phyloP scores from a whole-genome alignment of 1,140 invertebrate genomes.

The Apocrypta bakeri region DNA sequence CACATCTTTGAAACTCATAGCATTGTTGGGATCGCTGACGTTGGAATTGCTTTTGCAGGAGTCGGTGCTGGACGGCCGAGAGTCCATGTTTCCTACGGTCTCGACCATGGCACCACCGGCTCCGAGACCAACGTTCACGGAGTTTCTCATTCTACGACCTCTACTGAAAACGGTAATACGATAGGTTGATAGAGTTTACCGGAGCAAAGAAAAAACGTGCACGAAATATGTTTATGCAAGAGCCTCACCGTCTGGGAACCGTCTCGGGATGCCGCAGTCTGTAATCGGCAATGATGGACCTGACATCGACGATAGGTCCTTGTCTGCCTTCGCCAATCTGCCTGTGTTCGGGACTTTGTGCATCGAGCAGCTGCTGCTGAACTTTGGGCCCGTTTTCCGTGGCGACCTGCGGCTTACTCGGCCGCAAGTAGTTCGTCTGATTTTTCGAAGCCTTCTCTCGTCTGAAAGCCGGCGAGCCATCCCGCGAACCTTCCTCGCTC shows the following conservation, averaged over 20 bases:
- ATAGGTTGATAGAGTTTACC: background rate
- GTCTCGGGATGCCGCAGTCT: constrained; percentile 82
- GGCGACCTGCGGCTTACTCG: constrained; percentile 29
- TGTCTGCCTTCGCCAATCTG: constrained; percentile 80
- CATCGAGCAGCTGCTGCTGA: constrained; percentile 52
- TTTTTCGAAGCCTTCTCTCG: constrained; percentile 57
- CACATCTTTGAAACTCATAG: constrained; percentile 83
- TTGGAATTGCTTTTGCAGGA: constrained; percentile 74
- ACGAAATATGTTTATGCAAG: too few species aligned
- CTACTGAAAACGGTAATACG: constrained; percentile 52
- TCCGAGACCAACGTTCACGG: constrained; percentile 68
- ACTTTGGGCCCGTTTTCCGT: constrained; percentile 24
- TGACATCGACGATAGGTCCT: constrained; percentile 85
- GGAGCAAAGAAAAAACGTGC: background rate
- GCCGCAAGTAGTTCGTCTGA: constrained; percentile 42
- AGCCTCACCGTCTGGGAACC: constrained; percentile 78
- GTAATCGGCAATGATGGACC: constrained; percentile 89
- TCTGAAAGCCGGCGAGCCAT: constrained; percentile 52
- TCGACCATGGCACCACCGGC: constrained; percentile 71
- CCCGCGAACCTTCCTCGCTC: constrained; percentile 52
- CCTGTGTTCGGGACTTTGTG: constrained; percentile 62
- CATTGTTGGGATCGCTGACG: constrained; percentile 64
- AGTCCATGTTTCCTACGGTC: constrained; percentile 66
- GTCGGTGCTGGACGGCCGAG: constrained; percentile 74
- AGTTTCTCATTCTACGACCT: constrained; percentile 71